Evolutionary conservation across 2,888 invertebrate species (phyloP).

Genomic region (Parnassius smintheus): DNA sequence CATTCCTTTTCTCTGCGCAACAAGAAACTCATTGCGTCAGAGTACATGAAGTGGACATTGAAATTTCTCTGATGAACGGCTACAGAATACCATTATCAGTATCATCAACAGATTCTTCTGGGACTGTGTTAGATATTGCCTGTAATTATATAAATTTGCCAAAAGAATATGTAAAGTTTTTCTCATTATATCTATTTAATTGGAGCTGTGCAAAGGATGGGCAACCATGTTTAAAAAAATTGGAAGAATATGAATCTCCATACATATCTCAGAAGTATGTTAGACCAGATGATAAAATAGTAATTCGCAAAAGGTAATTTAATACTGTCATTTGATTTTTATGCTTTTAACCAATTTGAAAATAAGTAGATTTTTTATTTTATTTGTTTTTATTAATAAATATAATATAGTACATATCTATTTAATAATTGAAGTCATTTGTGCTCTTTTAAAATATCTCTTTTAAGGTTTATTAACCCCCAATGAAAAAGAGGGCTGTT

Average conservation of each 20-base stretch:
- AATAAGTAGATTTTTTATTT: too few species aligned
- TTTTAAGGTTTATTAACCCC: too few species aligned
- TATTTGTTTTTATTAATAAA: too few species aligned
- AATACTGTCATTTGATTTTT: neutral
- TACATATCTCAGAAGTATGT: constrained; percentile 94
- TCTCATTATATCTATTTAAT: constrained; percentile 93
- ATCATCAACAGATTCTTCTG: constrained; percentile 91
- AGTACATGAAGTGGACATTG: constrained; percentile 86
- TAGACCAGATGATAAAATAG: constrained; percentile 87
- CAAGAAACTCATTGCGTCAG: constrained; percentile 89
- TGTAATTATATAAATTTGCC: constrained; percentile 91
- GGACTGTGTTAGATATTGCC: constrained; percentile 89
- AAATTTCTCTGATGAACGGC: constrained; percentile 93
- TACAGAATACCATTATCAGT: constrained; percentile 91
- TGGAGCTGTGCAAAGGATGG: constrained; percentile 87
- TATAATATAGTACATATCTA: too few species aligned
- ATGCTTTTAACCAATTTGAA: too few species aligned
- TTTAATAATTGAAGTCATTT: too few species aligned
- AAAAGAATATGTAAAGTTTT: constrained; percentile 90
- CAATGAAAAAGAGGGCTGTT: too few species aligned
- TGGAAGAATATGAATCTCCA: constrained; percentile 98
- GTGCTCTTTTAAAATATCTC: too few species aligned
- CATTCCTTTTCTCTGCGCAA: constrained; percentile 94
- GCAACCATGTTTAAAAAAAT: constrained; percentile 89
- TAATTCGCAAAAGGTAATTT: constrained; percentile 90